Evolutionary conservation across 2,797 vertebrate genomes (phyloP).

Genomic region (Smutsia gigantea): DNA sequence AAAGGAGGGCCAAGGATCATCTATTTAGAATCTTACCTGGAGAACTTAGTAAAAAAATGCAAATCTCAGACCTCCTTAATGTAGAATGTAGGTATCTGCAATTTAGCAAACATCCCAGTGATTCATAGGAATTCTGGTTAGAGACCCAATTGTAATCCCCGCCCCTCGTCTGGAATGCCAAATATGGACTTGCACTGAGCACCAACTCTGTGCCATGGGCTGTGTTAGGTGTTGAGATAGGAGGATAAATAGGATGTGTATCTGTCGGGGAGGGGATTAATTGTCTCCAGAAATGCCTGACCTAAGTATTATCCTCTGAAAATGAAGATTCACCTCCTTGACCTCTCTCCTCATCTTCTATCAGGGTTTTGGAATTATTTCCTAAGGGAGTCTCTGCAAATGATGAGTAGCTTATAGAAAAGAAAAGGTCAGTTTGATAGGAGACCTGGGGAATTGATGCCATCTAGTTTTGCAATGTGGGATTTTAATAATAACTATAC

Average conservation of each 20-base stretch:
- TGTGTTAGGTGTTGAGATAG: not conserved
- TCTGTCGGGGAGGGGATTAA: not conserved
- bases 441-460: not conserved
- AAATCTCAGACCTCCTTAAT: not conserved
- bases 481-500: constrained; percentile 34
- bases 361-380: not conserved
- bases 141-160: not conserved
- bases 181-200: not conserved
- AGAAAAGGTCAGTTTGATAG: constrained; percentile 4
- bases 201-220: not conserved
- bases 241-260: not conserved
- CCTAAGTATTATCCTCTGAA: not conserved
- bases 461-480: constrained; percentile 26
- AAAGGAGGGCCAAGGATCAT: not conserved
- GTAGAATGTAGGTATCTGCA: not conserved
- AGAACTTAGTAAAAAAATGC: not conserved
- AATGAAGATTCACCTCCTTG: not conserved
- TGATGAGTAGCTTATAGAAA: constrained; percentile 13
- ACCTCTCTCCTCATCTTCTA: not conserved
- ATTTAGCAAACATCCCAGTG: not conserved
- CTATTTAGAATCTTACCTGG: constrained; percentile 16
- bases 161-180: not conserved
- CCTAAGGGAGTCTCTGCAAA: constrained; percentile 38
- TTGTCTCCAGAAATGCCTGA: not conserved
- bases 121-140: not conserved